These are phyloP conservation scores for Anolis carolinensis DNA, from an alignment of 2,113 vertebrate species.

Conservation along the genomic window DNA sequence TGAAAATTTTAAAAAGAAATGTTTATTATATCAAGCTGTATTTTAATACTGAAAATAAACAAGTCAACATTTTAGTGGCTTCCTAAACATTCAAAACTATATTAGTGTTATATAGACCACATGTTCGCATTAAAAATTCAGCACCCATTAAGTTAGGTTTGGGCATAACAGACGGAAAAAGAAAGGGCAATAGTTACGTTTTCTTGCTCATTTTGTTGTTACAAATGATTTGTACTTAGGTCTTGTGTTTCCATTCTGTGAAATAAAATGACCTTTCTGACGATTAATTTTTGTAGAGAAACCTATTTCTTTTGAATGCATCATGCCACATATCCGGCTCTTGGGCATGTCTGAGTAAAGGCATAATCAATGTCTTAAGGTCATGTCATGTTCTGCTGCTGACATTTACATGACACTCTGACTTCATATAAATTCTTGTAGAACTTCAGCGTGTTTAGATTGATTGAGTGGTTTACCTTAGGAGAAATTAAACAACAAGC, in stretches of 20 bases:
- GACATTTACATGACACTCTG: slow-evolving; percentile 5
- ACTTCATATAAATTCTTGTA: not conserved
- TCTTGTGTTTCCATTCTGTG: not conserved
- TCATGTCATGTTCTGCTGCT: not conserved
- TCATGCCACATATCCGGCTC: not conserved
- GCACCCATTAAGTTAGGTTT: slow-evolving; percentile 4
- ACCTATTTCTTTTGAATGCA: not conserved
- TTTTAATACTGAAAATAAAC: not conserved
- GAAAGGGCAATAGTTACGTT: not conserved
- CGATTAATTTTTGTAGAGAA: not conserved
- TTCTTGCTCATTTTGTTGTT: not conserved
- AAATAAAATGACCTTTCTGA: slow-evolving; percentile 14
- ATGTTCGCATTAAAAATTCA: slow-evolving; percentile 16
- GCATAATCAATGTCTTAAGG: slow-evolving; percentile 26
- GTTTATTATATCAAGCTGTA: not conserved
- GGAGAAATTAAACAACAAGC: not conserved
- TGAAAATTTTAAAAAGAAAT: not conserved
- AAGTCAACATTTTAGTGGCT: not conserved
- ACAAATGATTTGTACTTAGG: not conserved
- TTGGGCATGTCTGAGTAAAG: not conserved
- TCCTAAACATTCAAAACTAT: not conserved
- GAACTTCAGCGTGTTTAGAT: not conserved
- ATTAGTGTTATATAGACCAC: slow-evolving; percentile 1
- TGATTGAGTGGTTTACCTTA: not conserved
- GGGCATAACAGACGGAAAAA: not conserved